These are phyloP conservation scores for Clanis bilineata DNA, from an alignment of 2,888 invertebrate species.

Conservation along the genomic window DNA sequence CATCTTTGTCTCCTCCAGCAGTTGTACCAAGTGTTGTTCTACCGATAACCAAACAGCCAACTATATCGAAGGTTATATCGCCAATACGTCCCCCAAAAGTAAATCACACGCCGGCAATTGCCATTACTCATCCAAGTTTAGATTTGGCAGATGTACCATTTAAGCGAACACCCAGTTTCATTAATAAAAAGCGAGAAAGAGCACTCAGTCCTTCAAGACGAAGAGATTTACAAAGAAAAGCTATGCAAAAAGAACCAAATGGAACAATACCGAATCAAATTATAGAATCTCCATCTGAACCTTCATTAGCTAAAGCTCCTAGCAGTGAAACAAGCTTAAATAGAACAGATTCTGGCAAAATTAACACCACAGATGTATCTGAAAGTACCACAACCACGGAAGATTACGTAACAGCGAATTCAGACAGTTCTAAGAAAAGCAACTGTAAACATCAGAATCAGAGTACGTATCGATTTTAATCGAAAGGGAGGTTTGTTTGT, in stretches of 20 bases:
- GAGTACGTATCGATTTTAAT: conserved; percentile 49
- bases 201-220: conserved; percentile 77
- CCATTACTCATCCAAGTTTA: conserved; percentile 81
- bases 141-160: conserved; percentile 75
- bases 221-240: conserved; percentile 71
- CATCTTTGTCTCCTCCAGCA: conserved; percentile 73
- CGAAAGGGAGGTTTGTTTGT: neutral
- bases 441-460: conserved; percentile 71
- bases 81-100: conserved; percentile 55
- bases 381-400: conserved; percentile 93
- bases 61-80: conserved; percentile 60
- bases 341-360: conserved; percentile 87
- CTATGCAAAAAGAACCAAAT: conserved; percentile 69
- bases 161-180: conserved; percentile 75
- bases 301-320: conserved; percentile 55
- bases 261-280: conserved; percentile 66
- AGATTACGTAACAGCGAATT: conserved; percentile 94
- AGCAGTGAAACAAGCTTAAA: conserved; percentile 80
- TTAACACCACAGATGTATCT: conserved; percentile 89
- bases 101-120: conserved; percentile 79
- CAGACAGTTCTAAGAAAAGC: conserved; percentile 87
- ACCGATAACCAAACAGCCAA: conserved; percentile 77
- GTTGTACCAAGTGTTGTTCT: conserved; percentile 68
- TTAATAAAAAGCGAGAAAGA: conserved; percentile 77
- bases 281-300: conserved; percentile 63